Evolutionary conservation across 2,113 vertebrate genomes (phyloP).

Genomic region (Mungos mungo): DNA sequence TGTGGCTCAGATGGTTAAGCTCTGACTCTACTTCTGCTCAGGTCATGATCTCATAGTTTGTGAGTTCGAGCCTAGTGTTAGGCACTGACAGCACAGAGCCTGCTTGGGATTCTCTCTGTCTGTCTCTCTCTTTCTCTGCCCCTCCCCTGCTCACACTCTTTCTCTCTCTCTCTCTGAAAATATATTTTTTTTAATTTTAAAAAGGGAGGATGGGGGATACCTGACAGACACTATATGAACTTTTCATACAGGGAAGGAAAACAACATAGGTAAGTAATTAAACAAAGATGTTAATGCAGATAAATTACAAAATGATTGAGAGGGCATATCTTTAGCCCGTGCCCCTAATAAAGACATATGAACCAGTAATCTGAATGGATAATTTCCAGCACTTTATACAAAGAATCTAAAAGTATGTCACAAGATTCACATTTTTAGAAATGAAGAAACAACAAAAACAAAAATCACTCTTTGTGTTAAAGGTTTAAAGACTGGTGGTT

Average conservation of each 20-base stretch:
- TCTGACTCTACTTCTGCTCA: no score
- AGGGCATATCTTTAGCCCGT: neutral
- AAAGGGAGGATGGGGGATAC: no score
- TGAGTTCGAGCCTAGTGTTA: no score
- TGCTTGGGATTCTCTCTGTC: no score
- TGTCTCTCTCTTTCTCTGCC: no score
- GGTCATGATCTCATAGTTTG: no score
- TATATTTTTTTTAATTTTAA: no score
- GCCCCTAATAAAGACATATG: neutral
- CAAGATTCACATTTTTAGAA: neutral
- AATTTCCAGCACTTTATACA: neutral
- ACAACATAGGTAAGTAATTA: neutral
- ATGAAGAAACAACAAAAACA: neutral
- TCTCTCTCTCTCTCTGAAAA: no score
- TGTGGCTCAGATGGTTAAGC: no score
- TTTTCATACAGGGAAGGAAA: neutral
- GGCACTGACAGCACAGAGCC: no score
- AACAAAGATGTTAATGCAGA: neutral
- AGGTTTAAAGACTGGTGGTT: neutral
- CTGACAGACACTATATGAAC: neutral
- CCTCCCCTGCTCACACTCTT: no score
- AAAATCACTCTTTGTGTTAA: neutral
- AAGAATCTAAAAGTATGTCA: neutral
- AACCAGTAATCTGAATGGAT: neutral
- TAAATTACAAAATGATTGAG: neutral